These are phyloP conservation scores for Megaceryle maxima DNA, from an alignment of 2,113 vertebrate genomes.

Conservation along the genomic window DNA sequence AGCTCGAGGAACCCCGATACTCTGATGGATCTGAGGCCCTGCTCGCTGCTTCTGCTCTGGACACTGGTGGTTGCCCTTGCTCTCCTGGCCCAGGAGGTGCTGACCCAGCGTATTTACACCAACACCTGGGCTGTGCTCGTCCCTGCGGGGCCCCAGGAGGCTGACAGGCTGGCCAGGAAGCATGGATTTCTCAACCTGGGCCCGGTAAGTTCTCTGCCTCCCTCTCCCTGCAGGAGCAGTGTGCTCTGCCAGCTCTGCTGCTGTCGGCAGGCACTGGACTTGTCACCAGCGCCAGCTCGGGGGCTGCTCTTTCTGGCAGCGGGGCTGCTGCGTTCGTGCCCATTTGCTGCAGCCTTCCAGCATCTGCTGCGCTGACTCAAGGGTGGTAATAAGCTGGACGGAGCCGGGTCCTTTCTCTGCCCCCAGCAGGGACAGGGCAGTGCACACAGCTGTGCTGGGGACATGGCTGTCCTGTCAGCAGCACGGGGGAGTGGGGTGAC, in stretches of 20 bases:
- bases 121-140: conserved; percentile 93
- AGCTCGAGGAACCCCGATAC: conserved; percentile 2
- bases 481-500: no score
- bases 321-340: not conserved
- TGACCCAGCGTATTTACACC: conserved; percentile 83
- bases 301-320: not conserved
- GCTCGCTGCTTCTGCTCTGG: conserved; percentile 74
- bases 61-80: conserved; percentile 78
- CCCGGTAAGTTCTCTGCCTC: conserved; percentile 73
- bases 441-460: not conserved
- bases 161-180: conserved; percentile 84
- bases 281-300: not conserved
- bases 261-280: no score
- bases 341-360: not conserved
- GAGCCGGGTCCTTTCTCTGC: not conserved
- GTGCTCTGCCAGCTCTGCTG: not conserved
- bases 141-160: conserved; percentile 80
- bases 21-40: conserved; percentile 79
- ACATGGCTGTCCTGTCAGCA: no score
- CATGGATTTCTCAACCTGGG: conserved; percentile 93
- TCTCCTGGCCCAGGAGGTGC: conserved; percentile 68
- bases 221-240: fast-evolving
- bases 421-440: no score
- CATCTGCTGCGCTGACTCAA: not conserved
- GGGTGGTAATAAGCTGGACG: not conserved